Evolutionary conservation across 2,113 vertebrate species (phyloP).

Genomic region (Mus musculus): GRCm39 chr17:44194001-44194500

Average conservation of each 20-base stretch:
- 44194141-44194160: background rate
- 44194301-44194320: too few species aligned
- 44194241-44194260: background rate
- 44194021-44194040: background rate
- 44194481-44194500: too few species aligned
- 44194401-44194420: too few species aligned
- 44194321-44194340: too few species aligned
- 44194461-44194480: too few species aligned
- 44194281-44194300: too few species aligned
- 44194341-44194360: too few species aligned
- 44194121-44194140: background rate
- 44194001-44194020: background rate
- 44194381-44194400: too few species aligned
- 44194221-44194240: background rate
- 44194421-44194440: too few species aligned
- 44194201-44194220: background rate
- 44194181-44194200: background rate
- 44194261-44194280: background rate
- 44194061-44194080: constrained; percentile 76
- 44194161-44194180: background rate
- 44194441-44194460: too few species aligned
- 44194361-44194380: too few species aligned
- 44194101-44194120: background rate
- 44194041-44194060: constrained; percentile 21
- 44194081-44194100: constrained; percentile 58